Evolutionary conservation across 2,888 invertebrate genomes (phyloP).

Genomic region (Mechanitis messenoides): DNA sequence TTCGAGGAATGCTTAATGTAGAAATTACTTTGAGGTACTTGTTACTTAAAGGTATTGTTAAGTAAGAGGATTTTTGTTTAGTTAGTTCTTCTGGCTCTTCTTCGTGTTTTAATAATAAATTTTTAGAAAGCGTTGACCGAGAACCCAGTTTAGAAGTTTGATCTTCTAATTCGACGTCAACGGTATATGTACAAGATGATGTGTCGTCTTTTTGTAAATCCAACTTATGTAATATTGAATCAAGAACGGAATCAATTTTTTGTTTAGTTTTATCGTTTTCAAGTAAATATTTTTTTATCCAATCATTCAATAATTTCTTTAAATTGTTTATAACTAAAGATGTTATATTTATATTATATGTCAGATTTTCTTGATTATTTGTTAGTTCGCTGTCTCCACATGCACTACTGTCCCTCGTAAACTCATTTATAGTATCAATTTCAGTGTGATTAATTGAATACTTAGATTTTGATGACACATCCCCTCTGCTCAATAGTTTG

Average conservation of each 20-base stretch:
- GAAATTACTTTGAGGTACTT: constrained; percentile 52
- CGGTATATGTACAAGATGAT: constrained; percentile 47
- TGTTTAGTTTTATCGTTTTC: constrained; percentile 44
- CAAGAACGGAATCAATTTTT: constrained; percentile 47
- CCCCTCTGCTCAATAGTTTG: constrained; percentile 35
- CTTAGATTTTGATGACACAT: constrained; percentile 39
- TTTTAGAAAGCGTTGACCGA: neutral
- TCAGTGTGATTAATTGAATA: constrained; percentile 43
- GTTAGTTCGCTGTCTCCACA: constrained; percentile 47
- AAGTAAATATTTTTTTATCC: constrained; percentile 49
- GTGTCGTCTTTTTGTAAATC: constrained; percentile 33
- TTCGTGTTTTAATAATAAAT: neutral
- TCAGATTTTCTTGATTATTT: constrained; percentile 17
- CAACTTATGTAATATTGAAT: constrained; percentile 46
- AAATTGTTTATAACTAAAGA: constrained; percentile 53
- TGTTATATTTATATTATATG: constrained; percentile 41
- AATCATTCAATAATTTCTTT: constrained; percentile 47
- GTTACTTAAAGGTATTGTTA: constrained; percentile 43
- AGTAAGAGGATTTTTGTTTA: constrained; percentile 28
- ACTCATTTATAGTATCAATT: constrained; percentile 41
- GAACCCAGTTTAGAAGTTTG: constrained; percentile 32
- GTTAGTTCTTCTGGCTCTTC: neutral
- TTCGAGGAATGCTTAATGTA: constrained; percentile 59
- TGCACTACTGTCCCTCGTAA: constrained; percentile 40
- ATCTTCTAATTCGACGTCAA: constrained; percentile 42